Evolutionary conservation across 2,113 vertebrate genomes (phyloP).

Genomic region (Sula dactylatra): DNA sequence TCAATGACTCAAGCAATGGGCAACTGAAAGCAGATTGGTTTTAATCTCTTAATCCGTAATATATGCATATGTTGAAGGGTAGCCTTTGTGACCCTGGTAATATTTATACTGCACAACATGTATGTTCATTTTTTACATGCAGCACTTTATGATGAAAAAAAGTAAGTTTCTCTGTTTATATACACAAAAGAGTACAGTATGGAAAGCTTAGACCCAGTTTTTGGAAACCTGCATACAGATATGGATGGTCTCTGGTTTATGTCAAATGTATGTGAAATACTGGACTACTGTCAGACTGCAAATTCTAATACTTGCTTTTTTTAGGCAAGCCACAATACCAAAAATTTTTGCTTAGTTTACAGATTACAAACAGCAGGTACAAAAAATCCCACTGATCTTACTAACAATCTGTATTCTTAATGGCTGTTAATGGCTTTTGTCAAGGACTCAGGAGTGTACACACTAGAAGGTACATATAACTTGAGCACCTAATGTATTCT

Average conservation of each 20-base stretch:
- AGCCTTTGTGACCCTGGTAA: not conserved
- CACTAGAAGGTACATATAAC: not conserved
- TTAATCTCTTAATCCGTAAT: constrained; percentile 40
- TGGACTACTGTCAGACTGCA: not conserved
- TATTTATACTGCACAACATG: not conserved
- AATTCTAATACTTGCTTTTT: not conserved
- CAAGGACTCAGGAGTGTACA: not conserved
- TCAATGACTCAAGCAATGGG: constrained; percentile 18
- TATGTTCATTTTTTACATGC: not conserved
- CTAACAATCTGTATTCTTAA: not conserved
- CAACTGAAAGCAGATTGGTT: not conserved
- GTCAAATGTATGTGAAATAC: not conserved
- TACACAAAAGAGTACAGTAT: not conserved
- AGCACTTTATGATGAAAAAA: not conserved
- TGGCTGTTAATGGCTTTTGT: not conserved
- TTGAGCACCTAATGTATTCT: not conserved
- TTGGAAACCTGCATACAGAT: not conserved
- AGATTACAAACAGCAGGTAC: not conserved
- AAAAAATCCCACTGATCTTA: not conserved
- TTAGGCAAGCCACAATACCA: not conserved
- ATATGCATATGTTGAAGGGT: not conserved
- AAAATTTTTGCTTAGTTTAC: not conserved
- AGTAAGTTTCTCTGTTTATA: not conserved
- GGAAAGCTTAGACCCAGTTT: not conserved
- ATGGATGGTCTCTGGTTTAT: not conserved